Conservation (phyloP, 64 coral and sea anemone genomes). For the Anthopleura sola region DNA sequence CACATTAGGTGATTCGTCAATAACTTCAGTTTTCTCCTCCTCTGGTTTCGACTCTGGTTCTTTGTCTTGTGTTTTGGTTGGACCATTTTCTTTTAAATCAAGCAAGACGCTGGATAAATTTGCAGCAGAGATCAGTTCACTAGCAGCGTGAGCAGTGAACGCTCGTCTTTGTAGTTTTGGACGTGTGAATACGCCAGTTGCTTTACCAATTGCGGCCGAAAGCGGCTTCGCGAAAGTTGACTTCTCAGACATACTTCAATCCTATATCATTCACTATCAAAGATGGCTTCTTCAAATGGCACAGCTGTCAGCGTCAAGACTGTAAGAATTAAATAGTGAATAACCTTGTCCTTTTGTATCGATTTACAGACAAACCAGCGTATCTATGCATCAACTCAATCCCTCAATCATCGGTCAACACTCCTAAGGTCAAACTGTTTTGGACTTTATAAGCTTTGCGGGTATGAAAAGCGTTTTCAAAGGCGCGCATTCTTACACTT, state of each 20-base stretch:
- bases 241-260: constrained; percentile 4
- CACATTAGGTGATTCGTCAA: background rate
- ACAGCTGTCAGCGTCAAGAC: background rate
- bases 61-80: constrained; percentile 3
- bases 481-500: background rate
- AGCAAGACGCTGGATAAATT: background rate
- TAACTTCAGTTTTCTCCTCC: background rate
- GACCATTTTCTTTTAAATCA: constrained; percentile 15
- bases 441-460: background rate
- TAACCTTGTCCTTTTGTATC: background rate
- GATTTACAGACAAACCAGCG: background rate
- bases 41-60: background rate
- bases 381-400: background rate
- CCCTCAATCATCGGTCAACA: background rate
- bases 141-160: constrained; percentile 8
- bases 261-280: background rate
- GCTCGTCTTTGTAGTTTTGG: constrained; percentile 26
- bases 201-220: constrained; percentile 1
- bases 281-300: background rate
- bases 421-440: background rate
- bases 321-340: background rate
- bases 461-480: background rate
- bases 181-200: constrained; percentile 9
- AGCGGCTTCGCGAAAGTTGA: background rate
- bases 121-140: constrained; percentile 7